phyloP scores from a whole-genome alignment of 1,140 invertebrate species.

The Formica selysi region DNA sequence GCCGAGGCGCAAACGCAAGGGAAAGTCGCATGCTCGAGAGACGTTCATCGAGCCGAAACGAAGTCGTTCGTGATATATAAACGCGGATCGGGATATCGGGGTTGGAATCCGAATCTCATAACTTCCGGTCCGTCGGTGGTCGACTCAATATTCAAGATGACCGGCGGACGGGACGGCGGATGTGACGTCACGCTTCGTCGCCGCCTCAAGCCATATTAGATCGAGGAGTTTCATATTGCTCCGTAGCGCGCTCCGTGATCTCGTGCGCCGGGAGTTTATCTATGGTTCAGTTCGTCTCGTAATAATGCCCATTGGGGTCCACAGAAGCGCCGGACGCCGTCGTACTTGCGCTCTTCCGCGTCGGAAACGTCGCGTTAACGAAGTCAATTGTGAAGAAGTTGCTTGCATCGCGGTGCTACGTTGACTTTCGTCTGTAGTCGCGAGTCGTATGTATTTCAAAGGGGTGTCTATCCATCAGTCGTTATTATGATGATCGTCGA shows the following conservation, averaged over 20 bases:
- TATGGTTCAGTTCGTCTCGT: conserved; percentile 80
- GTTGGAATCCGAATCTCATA: conserved; percentile 85
- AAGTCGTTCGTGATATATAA: conserved; percentile 76
- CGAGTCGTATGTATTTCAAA: conserved; percentile 10
- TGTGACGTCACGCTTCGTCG: conserved; percentile 86
- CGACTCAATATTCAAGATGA: conserved; percentile 87
- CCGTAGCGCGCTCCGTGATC: conserved; percentile 76
- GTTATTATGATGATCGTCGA: conserved; percentile 44
- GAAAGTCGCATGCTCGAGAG: conserved; percentile 64
- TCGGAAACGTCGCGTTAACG: conserved; percentile 68
- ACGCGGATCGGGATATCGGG: conserved; percentile 77
- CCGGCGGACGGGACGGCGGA: conserved; percentile 83
- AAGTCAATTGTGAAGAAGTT: conserved; percentile 71
- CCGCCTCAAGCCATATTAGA: conserved; percentile 85
- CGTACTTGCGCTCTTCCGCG: conserved; percentile 50
- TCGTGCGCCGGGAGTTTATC: conserved; percentile 80
- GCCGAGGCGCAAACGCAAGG: conserved; percentile 27
- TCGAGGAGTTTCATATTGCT: conserved; percentile 85
- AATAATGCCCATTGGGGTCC: conserved; percentile 79
- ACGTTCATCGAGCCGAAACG: conserved; percentile 73
- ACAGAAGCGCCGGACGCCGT: conserved; percentile 37
- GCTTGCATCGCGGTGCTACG: conserved; percentile 43
- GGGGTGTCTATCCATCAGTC: not conserved
- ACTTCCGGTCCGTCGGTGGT: conserved; percentile 84
- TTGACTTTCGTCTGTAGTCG: not conserved